Conservation (phyloP, 1,140 invertebrate species). For the Orchesella cincta region DNA sequence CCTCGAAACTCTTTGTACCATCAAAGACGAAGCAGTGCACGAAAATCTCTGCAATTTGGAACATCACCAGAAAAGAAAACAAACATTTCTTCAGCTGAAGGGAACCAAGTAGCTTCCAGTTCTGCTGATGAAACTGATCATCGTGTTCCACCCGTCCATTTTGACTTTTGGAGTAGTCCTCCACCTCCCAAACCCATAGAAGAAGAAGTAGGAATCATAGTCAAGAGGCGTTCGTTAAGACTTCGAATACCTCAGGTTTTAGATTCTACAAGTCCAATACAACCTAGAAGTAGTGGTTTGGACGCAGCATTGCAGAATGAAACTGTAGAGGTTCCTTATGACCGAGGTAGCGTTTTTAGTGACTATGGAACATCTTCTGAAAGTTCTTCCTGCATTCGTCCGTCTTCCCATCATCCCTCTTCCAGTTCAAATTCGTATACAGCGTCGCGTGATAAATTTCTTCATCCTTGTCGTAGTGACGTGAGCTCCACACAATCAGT, state of each 20-base stretch:
- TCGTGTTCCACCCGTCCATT: background rate
- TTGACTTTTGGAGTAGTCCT: background rate
- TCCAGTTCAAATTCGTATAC: background rate
- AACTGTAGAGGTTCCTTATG: no score
- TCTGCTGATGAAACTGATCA: no score
- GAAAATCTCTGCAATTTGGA: no score
- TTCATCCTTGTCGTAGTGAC: background rate
- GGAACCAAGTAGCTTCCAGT: no score
- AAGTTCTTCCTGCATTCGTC: background rate
- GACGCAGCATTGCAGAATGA: no score
- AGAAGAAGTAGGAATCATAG: background rate
- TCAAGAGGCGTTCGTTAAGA: background rate
- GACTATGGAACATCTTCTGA: constrained; percentile 28
- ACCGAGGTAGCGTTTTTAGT: background rate
- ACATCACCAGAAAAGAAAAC: no score
- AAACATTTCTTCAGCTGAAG: no score
- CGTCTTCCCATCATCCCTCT: background rate
- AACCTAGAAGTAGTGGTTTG: no score
- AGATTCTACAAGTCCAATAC: no score
- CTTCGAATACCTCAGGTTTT: background rate
- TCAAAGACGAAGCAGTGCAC: no score
- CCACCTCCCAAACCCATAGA: background rate
- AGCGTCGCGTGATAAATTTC: background rate
- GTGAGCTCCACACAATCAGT: background rate
- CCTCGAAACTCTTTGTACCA: no score